Conservation (phyloP, 2,113 vertebrate genomes). For the Caracal caracal region DNA sequence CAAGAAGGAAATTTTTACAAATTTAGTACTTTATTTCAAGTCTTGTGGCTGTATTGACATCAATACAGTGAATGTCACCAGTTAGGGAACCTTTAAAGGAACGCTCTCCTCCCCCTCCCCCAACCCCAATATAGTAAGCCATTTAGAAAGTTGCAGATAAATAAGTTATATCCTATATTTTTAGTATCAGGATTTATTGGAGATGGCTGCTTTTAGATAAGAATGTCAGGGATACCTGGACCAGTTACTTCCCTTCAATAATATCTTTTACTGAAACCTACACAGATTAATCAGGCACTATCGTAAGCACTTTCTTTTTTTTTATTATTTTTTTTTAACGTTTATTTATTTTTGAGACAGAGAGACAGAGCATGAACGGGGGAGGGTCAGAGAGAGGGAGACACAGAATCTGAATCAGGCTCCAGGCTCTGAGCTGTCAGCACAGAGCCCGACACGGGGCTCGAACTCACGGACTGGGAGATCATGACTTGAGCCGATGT, state of each 20-base stretch:
- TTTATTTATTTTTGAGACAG: no score
- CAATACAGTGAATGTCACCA: slow-evolving; percentile 20
- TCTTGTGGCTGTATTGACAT: slow-evolving; percentile 10
- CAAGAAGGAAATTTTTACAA: slow-evolving; percentile 35
- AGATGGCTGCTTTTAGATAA: slow-evolving; percentile 30
- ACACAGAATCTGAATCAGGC: no score
- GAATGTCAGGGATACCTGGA: background rate
- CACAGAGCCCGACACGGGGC: no score
- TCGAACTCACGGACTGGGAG: no score
- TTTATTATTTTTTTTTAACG: no score
- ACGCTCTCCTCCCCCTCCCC: background rate
- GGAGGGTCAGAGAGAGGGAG: no score
- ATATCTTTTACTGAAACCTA: slow-evolving; percentile 19
- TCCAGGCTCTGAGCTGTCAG: no score
- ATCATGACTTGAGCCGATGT: no score
- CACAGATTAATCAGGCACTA: background rate
- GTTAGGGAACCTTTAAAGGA: slow-evolving; percentile 28
- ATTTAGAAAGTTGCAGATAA: slow-evolving; percentile 37
- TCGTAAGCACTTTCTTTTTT: background rate
- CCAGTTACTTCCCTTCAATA: background rate
- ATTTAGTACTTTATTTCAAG: slow-evolving; percentile 28
- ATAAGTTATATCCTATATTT: slow-evolving; percentile 13
- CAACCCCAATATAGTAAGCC: background rate
- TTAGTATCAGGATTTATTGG: slow-evolving; percentile 27
- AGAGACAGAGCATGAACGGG: no score